Base-by-base conservation (phyloP, 2,888 invertebrate species). In the Drosophila prostipennis region DNA sequence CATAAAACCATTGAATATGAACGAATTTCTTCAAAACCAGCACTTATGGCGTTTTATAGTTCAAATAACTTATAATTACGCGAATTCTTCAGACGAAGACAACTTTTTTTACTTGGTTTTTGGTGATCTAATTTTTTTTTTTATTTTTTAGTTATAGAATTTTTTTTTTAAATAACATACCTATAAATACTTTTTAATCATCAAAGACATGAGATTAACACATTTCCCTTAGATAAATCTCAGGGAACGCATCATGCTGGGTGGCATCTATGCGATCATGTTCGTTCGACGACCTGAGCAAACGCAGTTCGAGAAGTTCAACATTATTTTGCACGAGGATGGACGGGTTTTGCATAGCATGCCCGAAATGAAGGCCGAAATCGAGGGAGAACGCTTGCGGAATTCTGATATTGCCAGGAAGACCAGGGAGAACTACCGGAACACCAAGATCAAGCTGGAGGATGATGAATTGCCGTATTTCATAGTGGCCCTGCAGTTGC, bases 221-320 rank as follows among this genome's bases (percentile, higher is more conserved):
- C 19, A 11, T 2, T 6, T 43, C 4, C 7, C 6, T 11, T 1
- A 91, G 91, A 79, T 91, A 0, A 91, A 91, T 71, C 65, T 91
- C 2, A 77, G 89, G 10, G 69, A 90, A 51, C 76, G 76, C 40
- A 73, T 89, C 0, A 78, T 92, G 32, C 65, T 90, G 39, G 91
- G 92, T 6, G 91, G 91, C 0, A 51, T 91, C 0, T 91, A 91
- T 74, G 86, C 89, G 16, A 53, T 91, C 0, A 68, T 87, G 52
- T 81, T 87, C 58, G 80, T 91, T 3, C 70, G 72, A 0, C 90
- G 89, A 11, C 89, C 89, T 2, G 29, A 36, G 0, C 80, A 81
- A 48, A 73, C 69, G 1, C 74, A 87, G n/a, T 85, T 81, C 26
- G 68, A 83, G 14, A 74, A 69, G 26, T 83, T 90, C 6, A 91